A percentile compares a stretch with the other conserved stretches of the same genome.
Conservation (phyloP, 2,888 invertebrate genomes). For the Cataglyphis cursor region DNA sequence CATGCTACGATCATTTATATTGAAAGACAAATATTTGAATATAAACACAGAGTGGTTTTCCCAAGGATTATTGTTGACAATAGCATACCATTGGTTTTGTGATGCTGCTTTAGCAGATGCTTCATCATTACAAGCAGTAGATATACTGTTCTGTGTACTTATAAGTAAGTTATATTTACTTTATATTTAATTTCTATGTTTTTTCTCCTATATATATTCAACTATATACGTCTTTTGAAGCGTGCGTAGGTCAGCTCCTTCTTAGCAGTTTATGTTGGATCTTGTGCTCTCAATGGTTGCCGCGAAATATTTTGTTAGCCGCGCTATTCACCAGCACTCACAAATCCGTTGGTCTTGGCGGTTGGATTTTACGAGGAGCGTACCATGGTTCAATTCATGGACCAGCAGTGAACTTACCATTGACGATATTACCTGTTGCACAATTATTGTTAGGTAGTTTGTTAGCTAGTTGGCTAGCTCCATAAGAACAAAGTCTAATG, state of each 20-base stretch:
- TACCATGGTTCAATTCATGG: constrained; percentile 84
- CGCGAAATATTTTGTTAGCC: constrained; percentile 80
- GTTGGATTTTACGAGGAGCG: constrained; percentile 84
- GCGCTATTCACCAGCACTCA: constrained; percentile 84
- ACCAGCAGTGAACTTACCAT: constrained; percentile 83
- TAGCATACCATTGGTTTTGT: constrained; percentile 85
- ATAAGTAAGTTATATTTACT: constrained; percentile 76
- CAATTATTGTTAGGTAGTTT: constrained; percentile 84
- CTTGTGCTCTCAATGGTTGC: constrained; percentile 83
- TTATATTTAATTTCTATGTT: neutral
- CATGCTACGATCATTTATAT: constrained; percentile 73
- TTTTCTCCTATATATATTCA: neutral
- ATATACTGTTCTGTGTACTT: constrained; percentile 83
- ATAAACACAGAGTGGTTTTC: constrained; percentile 81
- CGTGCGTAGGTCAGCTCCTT: constrained; percentile 83
- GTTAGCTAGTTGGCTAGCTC: constrained; percentile 82
- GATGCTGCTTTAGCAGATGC: constrained; percentile 84
- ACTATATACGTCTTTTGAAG: constrained; percentile 70
- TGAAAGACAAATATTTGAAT: constrained; percentile 66
- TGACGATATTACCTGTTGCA: constrained; percentile 83
- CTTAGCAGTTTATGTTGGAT: constrained; percentile 84
- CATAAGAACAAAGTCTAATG: constrained; percentile 68
- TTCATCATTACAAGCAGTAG: constrained; percentile 82
- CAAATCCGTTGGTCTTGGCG: constrained; percentile 84
- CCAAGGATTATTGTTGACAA: constrained; percentile 79